phyloP scores from a whole-genome alignment of 2,797 vertebrate genomes.

The Glyptemys insculpta region DNA sequence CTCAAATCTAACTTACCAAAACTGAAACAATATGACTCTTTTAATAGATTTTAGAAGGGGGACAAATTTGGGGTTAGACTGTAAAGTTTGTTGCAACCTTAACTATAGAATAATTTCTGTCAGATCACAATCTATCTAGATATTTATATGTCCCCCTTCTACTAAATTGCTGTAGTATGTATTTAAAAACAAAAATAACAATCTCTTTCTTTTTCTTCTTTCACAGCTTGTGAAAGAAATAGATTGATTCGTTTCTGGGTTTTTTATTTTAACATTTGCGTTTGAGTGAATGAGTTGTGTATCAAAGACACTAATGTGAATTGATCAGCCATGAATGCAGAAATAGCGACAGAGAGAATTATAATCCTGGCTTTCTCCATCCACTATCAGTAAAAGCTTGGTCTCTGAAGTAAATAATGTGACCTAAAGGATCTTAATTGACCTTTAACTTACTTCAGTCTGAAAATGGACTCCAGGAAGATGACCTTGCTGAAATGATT shows the following conservation, averaged over 20 bases:
- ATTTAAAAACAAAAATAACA: not conserved
- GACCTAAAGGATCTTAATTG: not conserved
- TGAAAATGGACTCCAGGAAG: slow-evolving; percentile 1
- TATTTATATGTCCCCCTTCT: not conserved
- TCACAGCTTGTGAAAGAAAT: not conserved
- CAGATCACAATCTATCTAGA: not conserved
- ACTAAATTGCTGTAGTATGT: not conserved
- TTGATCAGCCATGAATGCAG: not conserved
- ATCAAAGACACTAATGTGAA: not conserved
- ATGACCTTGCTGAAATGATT: not conserved
- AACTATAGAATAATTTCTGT: not conserved
- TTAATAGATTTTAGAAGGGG: not conserved
- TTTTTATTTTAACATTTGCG: not conserved
- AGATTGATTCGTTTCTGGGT: not conserved
- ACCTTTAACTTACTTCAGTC: not conserved
- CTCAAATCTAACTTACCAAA: not conserved
- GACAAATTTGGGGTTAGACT: not conserved
- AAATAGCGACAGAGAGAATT: not conserved
- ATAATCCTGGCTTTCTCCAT: not conserved
- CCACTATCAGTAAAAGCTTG: slow-evolving; percentile 15
- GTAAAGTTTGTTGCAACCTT: not conserved
- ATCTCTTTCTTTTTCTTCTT: not conserved
- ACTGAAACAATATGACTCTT: not conserved
- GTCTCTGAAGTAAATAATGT: not conserved
- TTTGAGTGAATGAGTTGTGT: rapidly evolving